Percentiles rank a stretch among this genome's conserved stretches.
phyloP scores from a whole-genome alignment of 2,888 invertebrate genomes.

The Torymus auratus region DNA sequence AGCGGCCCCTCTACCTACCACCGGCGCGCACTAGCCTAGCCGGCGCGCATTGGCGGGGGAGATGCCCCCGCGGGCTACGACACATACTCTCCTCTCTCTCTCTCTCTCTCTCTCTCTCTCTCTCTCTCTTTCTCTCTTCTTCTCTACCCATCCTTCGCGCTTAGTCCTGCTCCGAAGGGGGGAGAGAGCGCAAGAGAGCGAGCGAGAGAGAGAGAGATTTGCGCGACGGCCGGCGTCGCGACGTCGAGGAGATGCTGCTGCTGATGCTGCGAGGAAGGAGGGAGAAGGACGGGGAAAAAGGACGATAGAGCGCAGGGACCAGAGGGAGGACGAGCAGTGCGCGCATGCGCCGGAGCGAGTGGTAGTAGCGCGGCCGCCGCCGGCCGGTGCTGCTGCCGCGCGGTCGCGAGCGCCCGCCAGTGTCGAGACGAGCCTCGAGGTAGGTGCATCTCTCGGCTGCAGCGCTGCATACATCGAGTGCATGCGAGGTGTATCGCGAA shows the following conservation, averaged over 20 bases:
- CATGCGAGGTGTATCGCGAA: too few relatives aligned
- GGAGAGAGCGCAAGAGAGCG: too few relatives aligned
- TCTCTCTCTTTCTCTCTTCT: neutral
- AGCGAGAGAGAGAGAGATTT: conserved; percentile 16
- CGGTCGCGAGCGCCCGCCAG: conserved; percentile 11
- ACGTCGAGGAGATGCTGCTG: conserved; percentile 48
- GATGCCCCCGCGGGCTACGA: conserved; percentile 37
- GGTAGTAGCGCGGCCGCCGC: conserved; percentile 5
- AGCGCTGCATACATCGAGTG: neutral
- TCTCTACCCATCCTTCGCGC: conserved; percentile 25
- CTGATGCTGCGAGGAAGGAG: neutral
- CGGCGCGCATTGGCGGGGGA: conserved; percentile 41
- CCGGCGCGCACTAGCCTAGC: conserved; percentile 51
- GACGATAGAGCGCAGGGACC: conserved; percentile 45
- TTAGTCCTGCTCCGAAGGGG: too few relatives aligned
- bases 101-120: conserved; percentile 35
- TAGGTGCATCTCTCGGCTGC: conserved; percentile 12
- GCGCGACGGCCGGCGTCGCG: conserved; percentile 31
- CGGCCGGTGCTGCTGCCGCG: conserved; percentile 21
- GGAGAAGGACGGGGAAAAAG: conserved; percentile 44
- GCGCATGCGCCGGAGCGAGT: conserved; percentile 40
- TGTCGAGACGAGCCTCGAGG: conserved; percentile 41
- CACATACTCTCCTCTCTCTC: neutral
- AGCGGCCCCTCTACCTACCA: conserved; percentile 45
- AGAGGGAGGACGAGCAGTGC: conserved; percentile 20